A percentile compares a stretch with the other conserved stretches of the same genome.
Conservation (phyloP, 2,797 vertebrate species). For the Pipistrellus kuhlii region DNA sequence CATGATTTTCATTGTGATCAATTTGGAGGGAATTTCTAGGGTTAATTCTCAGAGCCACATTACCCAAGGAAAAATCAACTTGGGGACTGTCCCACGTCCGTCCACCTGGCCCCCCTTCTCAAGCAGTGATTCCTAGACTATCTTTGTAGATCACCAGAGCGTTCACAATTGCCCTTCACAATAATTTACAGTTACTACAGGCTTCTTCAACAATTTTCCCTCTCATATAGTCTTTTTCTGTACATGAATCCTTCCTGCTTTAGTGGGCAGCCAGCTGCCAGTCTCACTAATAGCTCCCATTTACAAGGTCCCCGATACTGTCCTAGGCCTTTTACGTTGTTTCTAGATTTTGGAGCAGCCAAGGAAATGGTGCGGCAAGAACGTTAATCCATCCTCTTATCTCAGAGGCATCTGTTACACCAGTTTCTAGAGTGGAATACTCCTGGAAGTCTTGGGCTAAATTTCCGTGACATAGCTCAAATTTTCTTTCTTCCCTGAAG, state of each 20-base stretch:
- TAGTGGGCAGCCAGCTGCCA: background rate
- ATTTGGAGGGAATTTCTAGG: background rate
- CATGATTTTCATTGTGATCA: background rate
- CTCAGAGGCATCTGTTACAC: background rate
- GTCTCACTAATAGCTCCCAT: background rate
- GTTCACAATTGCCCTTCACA: background rate
- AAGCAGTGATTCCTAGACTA: background rate
- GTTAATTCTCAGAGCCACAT: background rate
- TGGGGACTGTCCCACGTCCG: background rate
- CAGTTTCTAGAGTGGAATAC: background rate
- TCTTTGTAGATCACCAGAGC: background rate
- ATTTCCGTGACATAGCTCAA: background rate
- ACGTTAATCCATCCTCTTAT: background rate
- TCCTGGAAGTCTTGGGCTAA: background rate
- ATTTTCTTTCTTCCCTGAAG: background rate
- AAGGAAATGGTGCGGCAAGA: background rate
- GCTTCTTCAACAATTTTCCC: background rate
- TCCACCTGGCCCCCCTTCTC: background rate
- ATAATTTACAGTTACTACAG: background rate
- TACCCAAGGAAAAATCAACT: background rate
- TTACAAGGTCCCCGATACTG: too few species aligned
- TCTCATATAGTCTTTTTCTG: background rate
- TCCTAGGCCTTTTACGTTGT: background rate
- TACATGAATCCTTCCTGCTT: background rate
- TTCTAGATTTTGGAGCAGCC: background rate